Conservation (phyloP, 2,797 vertebrate species). For the Spondyliosoma cantharus region DNA sequence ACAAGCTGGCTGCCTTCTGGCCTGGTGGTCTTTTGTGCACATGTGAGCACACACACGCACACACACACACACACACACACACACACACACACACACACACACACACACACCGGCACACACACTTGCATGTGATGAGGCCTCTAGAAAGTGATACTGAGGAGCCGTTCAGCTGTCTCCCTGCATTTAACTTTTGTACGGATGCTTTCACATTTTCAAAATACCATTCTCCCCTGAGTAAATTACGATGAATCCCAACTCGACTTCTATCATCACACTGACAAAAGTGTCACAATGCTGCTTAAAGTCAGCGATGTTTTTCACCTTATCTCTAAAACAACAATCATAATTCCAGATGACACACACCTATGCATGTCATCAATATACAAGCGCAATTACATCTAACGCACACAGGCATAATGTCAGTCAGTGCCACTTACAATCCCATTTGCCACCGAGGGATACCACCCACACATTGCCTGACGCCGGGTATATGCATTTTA, state of each 20-base stretch:
- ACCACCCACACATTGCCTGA: conserved; percentile 76
- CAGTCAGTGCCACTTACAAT: conserved; percentile 75
- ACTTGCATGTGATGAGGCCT: not conserved
- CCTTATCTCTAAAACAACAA: conserved; percentile 49
- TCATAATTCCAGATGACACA: conserved; percentile 68
- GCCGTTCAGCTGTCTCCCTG: not conserved
- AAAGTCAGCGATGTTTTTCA: conserved; percentile 25
- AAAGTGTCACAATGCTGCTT: conserved; percentile 42
- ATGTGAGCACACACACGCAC: not conserved
- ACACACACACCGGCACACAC: not conserved
- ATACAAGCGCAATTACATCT: conserved; percentile 70
- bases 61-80: not conserved
- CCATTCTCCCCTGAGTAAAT: not conserved
- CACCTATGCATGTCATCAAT: conserved; percentile 74
- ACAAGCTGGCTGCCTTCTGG: conserved; percentile 44
- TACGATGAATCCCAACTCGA: not conserved
- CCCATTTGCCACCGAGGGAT: conserved; percentile 73
- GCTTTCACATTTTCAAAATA: not conserved
- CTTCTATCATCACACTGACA: conserved; percentile 24
- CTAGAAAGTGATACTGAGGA: not conserved
- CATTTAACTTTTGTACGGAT: not conserved
- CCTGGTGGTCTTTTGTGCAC: conserved; percentile 14
- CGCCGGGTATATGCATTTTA: conserved; percentile 73
- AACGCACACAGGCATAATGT: conserved; percentile 61
- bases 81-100: not conserved